Conservation (phyloP, 2,888 invertebrate species). For the Oligia strigilis region DNA sequence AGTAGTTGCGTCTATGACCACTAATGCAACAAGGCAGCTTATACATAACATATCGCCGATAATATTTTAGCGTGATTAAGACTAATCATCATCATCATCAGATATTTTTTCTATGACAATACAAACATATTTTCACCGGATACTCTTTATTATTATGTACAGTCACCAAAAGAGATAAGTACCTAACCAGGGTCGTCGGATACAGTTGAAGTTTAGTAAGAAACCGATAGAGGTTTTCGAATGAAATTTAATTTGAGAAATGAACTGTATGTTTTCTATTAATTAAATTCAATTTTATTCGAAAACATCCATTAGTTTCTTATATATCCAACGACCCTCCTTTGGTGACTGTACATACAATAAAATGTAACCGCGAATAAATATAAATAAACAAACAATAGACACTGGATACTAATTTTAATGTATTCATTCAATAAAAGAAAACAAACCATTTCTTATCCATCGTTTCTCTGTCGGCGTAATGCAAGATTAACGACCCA, state of each 20-base stretch:
- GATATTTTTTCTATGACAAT: neutral
- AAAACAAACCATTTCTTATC: slow-evolving; percentile 16
- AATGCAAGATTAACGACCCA: slow-evolving; percentile 5
- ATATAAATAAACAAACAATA: slow-evolving; percentile 11
- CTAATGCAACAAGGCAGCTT: neutral
- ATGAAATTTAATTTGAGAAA: too few species aligned
- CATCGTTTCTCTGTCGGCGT: neutral
- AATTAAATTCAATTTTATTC: too few species aligned
- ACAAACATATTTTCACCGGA: neutral
- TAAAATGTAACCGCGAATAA: slow-evolving; percentile 3
- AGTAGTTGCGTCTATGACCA: neutral
- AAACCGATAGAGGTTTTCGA: too few species aligned
- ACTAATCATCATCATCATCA: too few species aligned
- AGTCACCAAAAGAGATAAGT: too few species aligned
- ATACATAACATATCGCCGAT: too few species aligned
- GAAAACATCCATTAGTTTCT: too few species aligned
- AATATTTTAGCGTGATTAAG: neutral
- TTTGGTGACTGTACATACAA: neutral
- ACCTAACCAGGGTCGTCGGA: too few species aligned
- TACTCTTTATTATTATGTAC: neutral
- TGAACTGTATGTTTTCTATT: too few species aligned
- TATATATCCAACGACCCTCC: too few species aligned
- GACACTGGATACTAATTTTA: neutral
- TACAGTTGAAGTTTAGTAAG: too few species aligned
- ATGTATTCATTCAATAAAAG: slow-evolving; percentile 1